Percentiles rank a stretch among this genome's conserved stretches.
phyloP scores from a whole-genome alignment of 2,113 vertebrate genomes.

The Cygnus buccinator region DNA sequence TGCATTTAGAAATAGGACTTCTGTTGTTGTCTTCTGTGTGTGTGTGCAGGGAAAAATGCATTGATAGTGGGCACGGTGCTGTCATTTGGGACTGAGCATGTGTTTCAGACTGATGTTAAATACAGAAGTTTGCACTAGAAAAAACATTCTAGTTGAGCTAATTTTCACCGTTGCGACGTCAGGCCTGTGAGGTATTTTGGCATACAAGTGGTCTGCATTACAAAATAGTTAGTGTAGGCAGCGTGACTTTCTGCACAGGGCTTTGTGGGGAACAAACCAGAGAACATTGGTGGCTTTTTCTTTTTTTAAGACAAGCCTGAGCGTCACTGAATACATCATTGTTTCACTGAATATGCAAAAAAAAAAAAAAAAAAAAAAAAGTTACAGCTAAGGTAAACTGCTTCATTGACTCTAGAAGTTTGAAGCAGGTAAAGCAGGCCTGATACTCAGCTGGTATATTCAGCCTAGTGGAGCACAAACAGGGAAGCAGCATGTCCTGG shows the following conservation, averaged over 20 bases:
- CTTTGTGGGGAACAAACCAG: background rate
- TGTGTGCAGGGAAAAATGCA: accelerated
- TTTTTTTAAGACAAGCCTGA: background rate
- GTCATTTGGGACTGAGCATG: background rate
- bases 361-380: too few relatives aligned
- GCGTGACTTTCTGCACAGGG: background rate
- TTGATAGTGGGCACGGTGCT: accelerated
- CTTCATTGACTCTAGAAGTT: background rate
- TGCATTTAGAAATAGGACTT: background rate
- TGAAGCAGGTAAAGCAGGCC: background rate
- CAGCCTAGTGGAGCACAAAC: accelerated
- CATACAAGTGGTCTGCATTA: background rate
- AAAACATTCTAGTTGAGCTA: background rate
- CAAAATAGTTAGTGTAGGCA: background rate
- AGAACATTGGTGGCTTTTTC: background rate
- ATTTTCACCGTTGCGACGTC: accelerated
- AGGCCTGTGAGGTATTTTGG: background rate
- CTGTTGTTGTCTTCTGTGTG: background rate
- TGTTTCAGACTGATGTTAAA: slow-evolving; percentile 2
- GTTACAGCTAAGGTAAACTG: background rate
- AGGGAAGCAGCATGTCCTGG: accelerated
- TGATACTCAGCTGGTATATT: background rate
- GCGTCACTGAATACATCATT: background rate
- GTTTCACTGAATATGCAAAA: background rate
- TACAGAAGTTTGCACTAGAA: background rate